Evolutionary conservation across 2,797 vertebrate species (phyloP), one percentile per base, ranked within the genome.

Genomic region (Chiloscyllium punctatum): DNA sequence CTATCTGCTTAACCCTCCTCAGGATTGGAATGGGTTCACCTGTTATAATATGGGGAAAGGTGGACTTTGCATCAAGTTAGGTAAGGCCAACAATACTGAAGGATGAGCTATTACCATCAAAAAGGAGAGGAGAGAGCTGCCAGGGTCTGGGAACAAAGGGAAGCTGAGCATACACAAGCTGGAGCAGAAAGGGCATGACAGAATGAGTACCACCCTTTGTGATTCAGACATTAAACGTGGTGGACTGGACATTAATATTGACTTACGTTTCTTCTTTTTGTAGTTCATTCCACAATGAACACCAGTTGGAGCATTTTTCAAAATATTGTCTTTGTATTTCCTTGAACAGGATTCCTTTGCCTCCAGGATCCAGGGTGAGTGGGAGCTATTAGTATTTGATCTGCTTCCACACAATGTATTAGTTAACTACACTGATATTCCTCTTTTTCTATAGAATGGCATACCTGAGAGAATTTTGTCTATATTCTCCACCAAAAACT

Each of bases 391-490:
- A 92, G 66, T 25, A 42, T n/a, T 11, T 69, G 62, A 69, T 11
- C n/a, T n/a, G 5, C n/a, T 51, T 25, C 87, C 27, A 1, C 6
- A 33, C 27, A 42, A 0, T 23, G 18, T 4, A 69, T 11, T 66
- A 8, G 57, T 91, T 90, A 66, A 69, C 66, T 21, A 3, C 9
- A 68, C 33, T 18, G 62, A n/a, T 11, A 62, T 62, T 62, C 11
- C 57, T 62, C 11, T n/a, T 37, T 92, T 23, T n/a, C 37, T 37
- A 69, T 92, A 4, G 66, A 23, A 57, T 15, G 25, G 90, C 9
- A 11, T 96, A 99, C 99, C 99, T 97, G 98, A 98, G 95, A 99
- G 98, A 96, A 99, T 97, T 2, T 96, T 96, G 96, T 99, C 98
- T 0, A 99, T 98, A 62, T 98, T 98, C 69, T 97, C 97, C 96